phyloP scores from a whole-genome alignment of 2,888 invertebrate species.

The Plagiodera versicolora region DNA sequence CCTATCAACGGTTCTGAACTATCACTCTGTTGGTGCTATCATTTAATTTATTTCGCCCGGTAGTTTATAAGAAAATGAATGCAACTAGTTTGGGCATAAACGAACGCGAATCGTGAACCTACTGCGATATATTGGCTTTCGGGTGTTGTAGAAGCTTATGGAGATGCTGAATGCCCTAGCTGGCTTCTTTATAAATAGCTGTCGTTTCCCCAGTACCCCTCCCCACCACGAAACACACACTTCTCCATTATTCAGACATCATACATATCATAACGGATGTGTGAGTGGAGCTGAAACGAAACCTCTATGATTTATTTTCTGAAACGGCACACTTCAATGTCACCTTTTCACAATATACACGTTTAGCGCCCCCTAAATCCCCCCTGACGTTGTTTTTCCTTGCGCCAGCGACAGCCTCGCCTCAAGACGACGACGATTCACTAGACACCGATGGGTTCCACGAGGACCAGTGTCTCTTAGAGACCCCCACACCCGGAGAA shows the following conservation, averaged over 20 bases:
- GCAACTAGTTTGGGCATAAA: slow-evolving; percentile 40
- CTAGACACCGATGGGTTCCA: slow-evolving; percentile 60
- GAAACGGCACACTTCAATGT: slow-evolving; percentile 29
- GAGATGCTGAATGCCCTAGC: slow-evolving; percentile 51
- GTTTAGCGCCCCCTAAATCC: slow-evolving; percentile 27
- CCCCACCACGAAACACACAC: slow-evolving; percentile 32
- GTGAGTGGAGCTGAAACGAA: slow-evolving; percentile 34
- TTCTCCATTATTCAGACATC: slow-evolving; percentile 35
- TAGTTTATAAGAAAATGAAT: slow-evolving; percentile 20
- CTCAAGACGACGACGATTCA: slow-evolving; percentile 60
- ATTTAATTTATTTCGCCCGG: slow-evolving; percentile 39
- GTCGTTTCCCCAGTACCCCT: slow-evolving; percentile 47
- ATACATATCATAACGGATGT: slow-evolving; percentile 42
- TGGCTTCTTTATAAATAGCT: slow-evolving; percentile 50
- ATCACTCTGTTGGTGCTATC: neutral
- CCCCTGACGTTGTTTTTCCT: slow-evolving; percentile 37
- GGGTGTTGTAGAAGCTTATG: slow-evolving; percentile 45
- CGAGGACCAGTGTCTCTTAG: slow-evolving; percentile 56
- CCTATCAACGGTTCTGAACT: neutral
- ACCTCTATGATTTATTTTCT: slow-evolving; percentile 50
- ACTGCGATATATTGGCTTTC: slow-evolving; percentile 31
- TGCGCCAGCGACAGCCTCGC: slow-evolving; percentile 54
- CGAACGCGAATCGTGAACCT: slow-evolving; percentile 15
- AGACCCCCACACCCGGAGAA: slow-evolving; percentile 54
- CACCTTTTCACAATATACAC: slow-evolving; percentile 27